Conservation (phyloP, 2,113 vertebrate genomes). For the Rostratula benghalensis region DNA sequence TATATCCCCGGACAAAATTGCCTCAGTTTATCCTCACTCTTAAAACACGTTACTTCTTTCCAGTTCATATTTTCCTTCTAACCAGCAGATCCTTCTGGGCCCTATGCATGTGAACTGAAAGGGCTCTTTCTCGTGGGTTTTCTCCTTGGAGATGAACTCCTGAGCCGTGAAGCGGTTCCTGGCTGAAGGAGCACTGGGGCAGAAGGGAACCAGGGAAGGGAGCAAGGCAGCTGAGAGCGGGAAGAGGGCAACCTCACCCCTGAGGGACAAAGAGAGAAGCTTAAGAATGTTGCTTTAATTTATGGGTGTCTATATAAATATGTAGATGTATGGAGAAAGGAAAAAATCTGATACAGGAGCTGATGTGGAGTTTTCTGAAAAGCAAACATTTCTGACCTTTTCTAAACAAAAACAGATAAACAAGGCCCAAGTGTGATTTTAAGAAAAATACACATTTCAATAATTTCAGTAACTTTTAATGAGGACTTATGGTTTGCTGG, state of each 20-base stretch:
- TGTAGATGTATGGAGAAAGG: neutral
- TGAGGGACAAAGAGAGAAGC: neutral
- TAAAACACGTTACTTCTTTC: neutral
- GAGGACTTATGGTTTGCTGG: neutral
- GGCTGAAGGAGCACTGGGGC: neutral
- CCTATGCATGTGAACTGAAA: neutral
- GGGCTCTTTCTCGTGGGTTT: neutral
- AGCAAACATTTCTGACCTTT: neutral
- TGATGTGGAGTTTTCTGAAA: neutral
- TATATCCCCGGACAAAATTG: neutral
- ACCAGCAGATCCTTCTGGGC: neutral
- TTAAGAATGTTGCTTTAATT: fast-evolving
- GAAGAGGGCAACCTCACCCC: neutral
- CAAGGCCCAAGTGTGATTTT: neutral
- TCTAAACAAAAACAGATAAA: neutral
- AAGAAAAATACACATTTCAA: neutral
- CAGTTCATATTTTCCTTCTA: neutral
- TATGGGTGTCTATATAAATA: neutral
- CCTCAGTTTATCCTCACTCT: neutral
- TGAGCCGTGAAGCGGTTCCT: neutral
- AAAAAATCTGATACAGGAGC: neutral
- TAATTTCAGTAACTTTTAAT: neutral
- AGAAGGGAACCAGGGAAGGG: neutral
- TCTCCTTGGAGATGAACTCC: neutral
- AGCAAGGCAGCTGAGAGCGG: neutral